phyloP scores from a whole-genome alignment of 1,140 invertebrate genomes.

The Drosophila bocqueti region DNA sequence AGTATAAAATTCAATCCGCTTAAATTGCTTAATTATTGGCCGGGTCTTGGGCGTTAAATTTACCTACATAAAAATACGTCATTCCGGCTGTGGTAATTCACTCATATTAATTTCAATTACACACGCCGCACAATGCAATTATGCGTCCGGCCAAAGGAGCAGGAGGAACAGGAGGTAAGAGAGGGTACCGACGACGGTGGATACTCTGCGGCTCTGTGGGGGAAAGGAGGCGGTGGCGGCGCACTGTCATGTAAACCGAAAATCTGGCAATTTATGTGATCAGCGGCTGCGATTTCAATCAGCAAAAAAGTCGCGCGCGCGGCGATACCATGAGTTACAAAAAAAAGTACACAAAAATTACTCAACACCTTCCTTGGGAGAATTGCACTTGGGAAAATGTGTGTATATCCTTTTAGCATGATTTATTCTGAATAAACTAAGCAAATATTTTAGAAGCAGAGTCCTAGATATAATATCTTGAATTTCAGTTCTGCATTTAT shows the following conservation, averaged over 20 bases:
- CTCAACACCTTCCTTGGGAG: slow-evolving; percentile 67
- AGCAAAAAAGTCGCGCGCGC: slow-evolving; percentile 53
- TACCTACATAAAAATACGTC: slow-evolving; percentile 74
- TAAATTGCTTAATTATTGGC: slow-evolving; percentile 84
- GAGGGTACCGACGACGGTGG: background rate
- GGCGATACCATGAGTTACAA: slow-evolving; percentile 6
- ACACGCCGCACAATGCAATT: slow-evolving; percentile 82
- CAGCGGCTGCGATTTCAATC: slow-evolving; percentile 78
- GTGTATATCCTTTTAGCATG: rapidly evolving
- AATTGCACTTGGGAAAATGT: slow-evolving; percentile 22
- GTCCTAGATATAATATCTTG: background rate
- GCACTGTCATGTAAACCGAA: slow-evolving; percentile 75
- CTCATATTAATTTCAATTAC: slow-evolving; percentile 84
- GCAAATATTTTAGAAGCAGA: background rate
- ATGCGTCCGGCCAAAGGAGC: slow-evolving; percentile 53
- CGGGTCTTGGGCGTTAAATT: slow-evolving; percentile 70
- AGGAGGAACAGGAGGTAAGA: background rate
- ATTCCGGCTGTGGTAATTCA: slow-evolving; percentile 73
- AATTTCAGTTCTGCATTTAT: no score
- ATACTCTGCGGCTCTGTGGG: slow-evolving; percentile 2
- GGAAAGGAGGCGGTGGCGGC: slow-evolving; percentile 9
- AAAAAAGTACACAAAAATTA: slow-evolving; percentile 61
- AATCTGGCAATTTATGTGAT: slow-evolving; percentile 84
- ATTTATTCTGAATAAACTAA: background rate
- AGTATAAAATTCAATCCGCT: slow-evolving; percentile 75